These are phyloP conservation scores for Thera britannica DNA, from an alignment of 2,888 invertebrate species.

Conservation along the genomic window DNA sequence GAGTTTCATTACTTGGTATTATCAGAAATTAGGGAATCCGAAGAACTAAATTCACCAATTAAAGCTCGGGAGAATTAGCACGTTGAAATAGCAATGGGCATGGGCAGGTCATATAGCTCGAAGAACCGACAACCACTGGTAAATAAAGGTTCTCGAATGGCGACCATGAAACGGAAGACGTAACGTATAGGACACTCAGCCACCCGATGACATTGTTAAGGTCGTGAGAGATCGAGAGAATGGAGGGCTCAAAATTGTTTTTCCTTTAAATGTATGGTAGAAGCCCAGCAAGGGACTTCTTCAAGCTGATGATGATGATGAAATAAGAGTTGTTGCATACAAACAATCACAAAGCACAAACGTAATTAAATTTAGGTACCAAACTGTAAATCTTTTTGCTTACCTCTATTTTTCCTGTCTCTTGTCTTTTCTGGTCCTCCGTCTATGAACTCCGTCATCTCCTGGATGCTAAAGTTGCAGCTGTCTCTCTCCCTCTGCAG, in stretches of 20 bases:
- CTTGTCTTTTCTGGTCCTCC: conserved; percentile 89
- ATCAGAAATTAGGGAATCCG: too few species aligned
- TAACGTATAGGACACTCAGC: not conserved
- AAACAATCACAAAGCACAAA: too few species aligned
- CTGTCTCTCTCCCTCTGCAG: conserved; percentile 88
- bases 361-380: too few species aligned
- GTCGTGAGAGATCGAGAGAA: not conserved
- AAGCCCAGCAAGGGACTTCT: not conserved
- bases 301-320: not conserved
- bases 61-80: too few species aligned
- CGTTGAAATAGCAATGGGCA: too few species aligned
- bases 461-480: conserved; percentile 89
- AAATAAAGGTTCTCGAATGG: too few species aligned
- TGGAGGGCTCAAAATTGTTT: not conserved
- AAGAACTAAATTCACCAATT: too few species aligned
- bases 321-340: too few species aligned
- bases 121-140: too few species aligned
- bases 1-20: too few species aligned
- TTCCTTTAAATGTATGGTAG: not conserved
- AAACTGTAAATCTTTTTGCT: conserved; percentile 3
- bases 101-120: too few species aligned
- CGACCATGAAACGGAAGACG: too few species aligned
- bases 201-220: not conserved
- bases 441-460: conserved; percentile 91
- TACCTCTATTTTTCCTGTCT: conserved; percentile 83